phyloP scores from a whole-genome alignment of 23 tunicate genomes.

The Aplidium turbinatum region DNA sequence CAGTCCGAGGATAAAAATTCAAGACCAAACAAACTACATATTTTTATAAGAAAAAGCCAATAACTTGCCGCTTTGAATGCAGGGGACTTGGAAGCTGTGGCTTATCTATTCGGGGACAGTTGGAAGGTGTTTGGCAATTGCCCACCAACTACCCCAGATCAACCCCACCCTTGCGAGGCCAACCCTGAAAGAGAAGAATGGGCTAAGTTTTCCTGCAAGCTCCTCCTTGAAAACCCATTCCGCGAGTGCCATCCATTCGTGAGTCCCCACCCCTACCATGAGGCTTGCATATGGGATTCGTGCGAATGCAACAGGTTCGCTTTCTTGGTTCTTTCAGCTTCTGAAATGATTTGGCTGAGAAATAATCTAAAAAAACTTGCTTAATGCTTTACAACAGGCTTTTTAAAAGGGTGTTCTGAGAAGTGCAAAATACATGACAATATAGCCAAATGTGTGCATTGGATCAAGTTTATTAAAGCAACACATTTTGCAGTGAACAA shows the following conservation, averaged over 20 bases:
- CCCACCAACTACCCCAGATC: conserved; percentile 31
- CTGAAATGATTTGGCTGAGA: too few species aligned
- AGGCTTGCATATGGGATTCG: conserved; percentile 68
- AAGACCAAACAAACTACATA: not conserved
- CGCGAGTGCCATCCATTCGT: conserved; percentile 43
- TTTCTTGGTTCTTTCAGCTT: too few species aligned
- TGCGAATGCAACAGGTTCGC: conserved; percentile 57
- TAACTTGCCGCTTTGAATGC: not conserved
- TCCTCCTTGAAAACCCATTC: conserved; percentile 36
- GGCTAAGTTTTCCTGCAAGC: conserved; percentile 51
- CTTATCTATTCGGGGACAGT: conserved; percentile 59
- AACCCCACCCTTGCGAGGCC: conserved; percentile 51
- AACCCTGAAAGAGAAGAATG: conserved; percentile 51
- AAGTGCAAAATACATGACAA: too few species aligned
- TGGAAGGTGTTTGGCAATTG: conserved; percentile 64
- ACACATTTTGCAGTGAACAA: too few species aligned
- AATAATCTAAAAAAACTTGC: too few species aligned
- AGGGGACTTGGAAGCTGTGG: conserved; percentile 44
- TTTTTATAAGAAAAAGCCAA: too few species aligned
- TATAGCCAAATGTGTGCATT: too few species aligned
- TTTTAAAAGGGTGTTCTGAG: too few species aligned
- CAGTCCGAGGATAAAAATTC: too few species aligned
- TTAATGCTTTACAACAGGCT: too few species aligned
- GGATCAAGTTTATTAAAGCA: too few species aligned
- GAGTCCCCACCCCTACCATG: conserved; percentile 50